Base-by-base conservation (phyloP, 2,888 invertebrate genomes). In the Apamea anceps region DNA sequence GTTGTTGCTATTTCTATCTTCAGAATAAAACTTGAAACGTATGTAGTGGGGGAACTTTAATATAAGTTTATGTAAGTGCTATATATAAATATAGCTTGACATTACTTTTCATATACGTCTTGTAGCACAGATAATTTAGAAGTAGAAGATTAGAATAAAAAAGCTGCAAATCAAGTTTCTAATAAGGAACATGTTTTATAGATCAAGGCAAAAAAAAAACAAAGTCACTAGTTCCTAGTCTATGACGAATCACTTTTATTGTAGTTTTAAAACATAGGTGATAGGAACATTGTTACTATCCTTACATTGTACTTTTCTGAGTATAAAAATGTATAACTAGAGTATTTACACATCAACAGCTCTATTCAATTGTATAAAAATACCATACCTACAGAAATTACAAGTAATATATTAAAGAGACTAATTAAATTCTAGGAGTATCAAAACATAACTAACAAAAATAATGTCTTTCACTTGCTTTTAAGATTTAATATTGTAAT, bases 251-350 rank as follows among this genome's bases (percentile, higher is more conserved):
- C 21, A 42, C 65, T 80, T 85, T 87, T 78, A 83, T 84, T 83
- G 68, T 73, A 79, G 57, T 77, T 81, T 67, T 62, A 65, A 82
- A 80, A 81, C 37, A 62, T 73, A 65, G 54, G 60, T 37, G 75
- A 83, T 81, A 88, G 89, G 88, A 88, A 88, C 86, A 84, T 68
- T 80, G 74, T 76, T 79, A 72, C 76, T 84, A 81, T 86, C 68
- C 67, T 77, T 84, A 86, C 2, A 63, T 67, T 78, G 54, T 79
- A 87, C 73, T 80, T 80, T 37, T 68, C 18, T 87, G 80, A 84
- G 74, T 79, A 84, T 76, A 83, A 83, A 68, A 76, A 67, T 54
- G 15, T 48, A 65, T 71, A 62, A 62, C 54, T 76, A 76, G 45
- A 82, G 75, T 85, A 86, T 86, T 82, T 73, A 75, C 75, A 79